These are phyloP conservation scores for Darevskia mixta DNA, from an alignment of 2,797 vertebrate genomes.

Conservation along the genomic window DNA sequence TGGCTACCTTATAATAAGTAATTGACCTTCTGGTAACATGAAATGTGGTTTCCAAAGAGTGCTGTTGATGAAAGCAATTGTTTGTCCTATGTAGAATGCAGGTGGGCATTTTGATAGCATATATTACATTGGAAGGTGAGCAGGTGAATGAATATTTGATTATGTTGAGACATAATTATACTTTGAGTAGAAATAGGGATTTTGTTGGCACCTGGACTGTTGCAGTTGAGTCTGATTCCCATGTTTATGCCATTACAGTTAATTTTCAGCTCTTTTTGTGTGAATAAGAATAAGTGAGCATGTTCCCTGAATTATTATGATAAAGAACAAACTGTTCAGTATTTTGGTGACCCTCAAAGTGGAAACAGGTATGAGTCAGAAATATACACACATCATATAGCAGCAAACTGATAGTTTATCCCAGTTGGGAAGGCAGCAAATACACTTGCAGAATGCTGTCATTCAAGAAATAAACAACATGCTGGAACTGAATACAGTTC, in stretches of 20 bases:
- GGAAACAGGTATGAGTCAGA: constrained; percentile 13
- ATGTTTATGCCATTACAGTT: not conserved
- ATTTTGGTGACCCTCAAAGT: constrained; percentile 25
- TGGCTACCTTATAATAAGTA: not conserved
- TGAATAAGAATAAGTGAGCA: constrained; percentile 28
- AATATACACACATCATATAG: not conserved
- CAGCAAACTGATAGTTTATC: not conserved
- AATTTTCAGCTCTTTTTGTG: constrained; percentile 10
- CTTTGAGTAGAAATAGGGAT: not conserved
- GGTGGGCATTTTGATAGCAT: not conserved
- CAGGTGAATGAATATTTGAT: not conserved
- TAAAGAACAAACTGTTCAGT: constrained; percentile 19
- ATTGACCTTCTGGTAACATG: not conserved
- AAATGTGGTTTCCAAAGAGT: not conserved
- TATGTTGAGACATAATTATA: not conserved
- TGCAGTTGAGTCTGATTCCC: not conserved
- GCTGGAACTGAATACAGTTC: constrained; percentile 19
- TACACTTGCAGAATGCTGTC: not conserved
- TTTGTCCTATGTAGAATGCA: not conserved
- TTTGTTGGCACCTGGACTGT: not conserved
- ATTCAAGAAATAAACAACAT: constrained; percentile 35
- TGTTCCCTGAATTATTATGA: constrained; percentile 24
- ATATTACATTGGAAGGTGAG: not conserved
- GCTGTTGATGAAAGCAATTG: no score
- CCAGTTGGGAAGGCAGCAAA: constrained; percentile 25